Evolutionary conservation across 1,140 invertebrate species (phyloP), one percentile per base, ranked within the genome.

Genomic region (Bombus cullumanus): DNA sequence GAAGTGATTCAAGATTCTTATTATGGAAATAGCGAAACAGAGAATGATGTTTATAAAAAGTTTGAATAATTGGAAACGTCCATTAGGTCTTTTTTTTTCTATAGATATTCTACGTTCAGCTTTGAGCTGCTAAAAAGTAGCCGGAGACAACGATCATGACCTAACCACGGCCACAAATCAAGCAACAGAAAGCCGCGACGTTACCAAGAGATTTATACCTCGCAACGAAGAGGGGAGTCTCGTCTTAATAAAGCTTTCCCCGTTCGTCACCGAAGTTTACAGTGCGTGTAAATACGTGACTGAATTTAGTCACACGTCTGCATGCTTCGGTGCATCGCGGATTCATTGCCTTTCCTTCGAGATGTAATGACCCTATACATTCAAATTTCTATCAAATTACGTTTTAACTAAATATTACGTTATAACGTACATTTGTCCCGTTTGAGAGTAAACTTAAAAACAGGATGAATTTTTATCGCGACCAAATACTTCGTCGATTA

Each of bases 271-370:
- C 47, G 34, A 47, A 81, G 53, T 66, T 84, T 37, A 78, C 34
- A 57, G 77, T 71, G 59, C 81, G 78, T 47, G 86, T 84, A 76
- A 76, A 88, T 88, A 85, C 8, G 43, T 53, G 41, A 83, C 62
- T 39, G 80, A 83, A 83, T 74, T 88, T 76, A 47, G 53, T 57
- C 41, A 41, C 28, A 28, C 28, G 62, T 53, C 47, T 75, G 59
- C 25, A 53, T 59, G 64, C 69, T 71, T 34, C 53, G 57, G 22
- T 78, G 53, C 81, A 77, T 83, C 28, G 77, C 22, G 28, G 53
- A 72, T 66, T 41, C 81, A 34, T 31, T 53, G 12, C n/a, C 2
- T n/a, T 34, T 62, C 59, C 28, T 2, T 53, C 10, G 10, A 62
- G 59, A n/a, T 28, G 5, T 62, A n/a, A n/a, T 5, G 10, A 62